phyloP scores from a whole-genome alignment of 2,113 vertebrate species.

The Elgaria multicarinata region DNA sequence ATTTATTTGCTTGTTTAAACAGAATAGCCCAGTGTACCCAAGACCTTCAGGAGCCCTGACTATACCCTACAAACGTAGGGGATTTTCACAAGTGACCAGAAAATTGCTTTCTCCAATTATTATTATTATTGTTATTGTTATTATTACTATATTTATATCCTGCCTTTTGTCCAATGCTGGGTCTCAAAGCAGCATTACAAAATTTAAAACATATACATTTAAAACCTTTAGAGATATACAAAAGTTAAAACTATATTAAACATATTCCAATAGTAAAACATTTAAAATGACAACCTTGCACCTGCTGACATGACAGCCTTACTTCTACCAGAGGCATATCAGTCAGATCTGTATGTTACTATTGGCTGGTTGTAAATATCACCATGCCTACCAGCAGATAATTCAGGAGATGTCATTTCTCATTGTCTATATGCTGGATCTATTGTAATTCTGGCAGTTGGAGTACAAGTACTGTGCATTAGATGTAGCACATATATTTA shows the following conservation, averaged over 20 bases:
- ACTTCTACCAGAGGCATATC: background rate
- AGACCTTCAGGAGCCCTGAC: background rate
- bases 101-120: background rate
- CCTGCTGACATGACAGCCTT: background rate
- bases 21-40: background rate
- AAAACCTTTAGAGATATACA: no score
- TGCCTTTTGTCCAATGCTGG: no score
- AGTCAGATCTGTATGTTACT: background rate
- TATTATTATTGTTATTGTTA: no score
- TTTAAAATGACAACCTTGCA: no score
- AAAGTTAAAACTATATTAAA: no score
- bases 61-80: background rate
- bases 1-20: background rate
- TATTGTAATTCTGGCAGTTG: background rate
- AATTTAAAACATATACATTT: no score
- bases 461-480: background rate
- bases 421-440: background rate
- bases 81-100: background rate
- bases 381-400: background rate
- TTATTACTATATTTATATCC: no score
- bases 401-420: no score
- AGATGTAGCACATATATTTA: background rate
- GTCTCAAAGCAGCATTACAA: no score
- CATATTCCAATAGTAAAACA: no score
- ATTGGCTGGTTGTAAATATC: background rate